phyloP scores from a whole-genome alignment of 2,797 vertebrate genomes.

The Harpagifer antarcticus region DNA sequence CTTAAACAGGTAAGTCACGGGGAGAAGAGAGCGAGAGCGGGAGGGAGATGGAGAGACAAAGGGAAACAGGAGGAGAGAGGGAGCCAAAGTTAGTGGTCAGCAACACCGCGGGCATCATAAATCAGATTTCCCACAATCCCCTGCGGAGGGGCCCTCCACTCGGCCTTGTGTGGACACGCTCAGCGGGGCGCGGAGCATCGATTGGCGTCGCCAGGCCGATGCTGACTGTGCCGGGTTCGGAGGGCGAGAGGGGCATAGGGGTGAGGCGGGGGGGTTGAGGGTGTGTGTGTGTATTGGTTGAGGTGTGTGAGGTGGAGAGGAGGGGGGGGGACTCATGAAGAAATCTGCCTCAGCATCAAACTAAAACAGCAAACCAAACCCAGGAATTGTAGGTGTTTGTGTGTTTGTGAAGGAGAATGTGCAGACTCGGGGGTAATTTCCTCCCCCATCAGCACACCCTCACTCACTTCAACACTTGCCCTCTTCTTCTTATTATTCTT shows the following conservation, averaged over 20 bases:
- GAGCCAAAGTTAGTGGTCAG: conserved; percentile 86
- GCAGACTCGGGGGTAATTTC: conserved; percentile 82
- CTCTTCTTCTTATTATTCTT: conserved; percentile 50
- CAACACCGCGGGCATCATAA: conserved; percentile 87
- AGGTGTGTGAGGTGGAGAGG: neutral
- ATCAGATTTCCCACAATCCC: conserved; percentile 90
- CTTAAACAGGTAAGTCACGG: conserved; percentile 64
- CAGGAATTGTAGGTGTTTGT: conserved; percentile 56
- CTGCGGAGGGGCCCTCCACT: conserved; percentile 84
- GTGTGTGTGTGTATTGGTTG: conserved; percentile 18
- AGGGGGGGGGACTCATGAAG: conserved; percentile 52
- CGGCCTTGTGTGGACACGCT: conserved; percentile 86
- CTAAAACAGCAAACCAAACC: conserved; percentile 79
- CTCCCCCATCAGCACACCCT: conserved; percentile 80
- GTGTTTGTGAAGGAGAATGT: conserved; percentile 75
- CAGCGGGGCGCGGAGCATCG: conserved; percentile 86
- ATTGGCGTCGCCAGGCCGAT: conserved; percentile 85
- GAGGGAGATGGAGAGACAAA: conserved; percentile 66
- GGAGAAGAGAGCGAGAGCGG: conserved; percentile 15
- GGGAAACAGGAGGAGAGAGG: conserved; percentile 44
- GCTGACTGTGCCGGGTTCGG: conserved; percentile 84
- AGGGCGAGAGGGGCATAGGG: conserved; percentile 74
- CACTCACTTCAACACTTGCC: conserved; percentile 56
- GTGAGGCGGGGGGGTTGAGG: conserved; percentile 36
- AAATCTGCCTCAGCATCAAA: conserved; percentile 87